Conservation (phyloP, 2,797 vertebrate genomes). For the Crossoptilon crossoptilon region DNA sequence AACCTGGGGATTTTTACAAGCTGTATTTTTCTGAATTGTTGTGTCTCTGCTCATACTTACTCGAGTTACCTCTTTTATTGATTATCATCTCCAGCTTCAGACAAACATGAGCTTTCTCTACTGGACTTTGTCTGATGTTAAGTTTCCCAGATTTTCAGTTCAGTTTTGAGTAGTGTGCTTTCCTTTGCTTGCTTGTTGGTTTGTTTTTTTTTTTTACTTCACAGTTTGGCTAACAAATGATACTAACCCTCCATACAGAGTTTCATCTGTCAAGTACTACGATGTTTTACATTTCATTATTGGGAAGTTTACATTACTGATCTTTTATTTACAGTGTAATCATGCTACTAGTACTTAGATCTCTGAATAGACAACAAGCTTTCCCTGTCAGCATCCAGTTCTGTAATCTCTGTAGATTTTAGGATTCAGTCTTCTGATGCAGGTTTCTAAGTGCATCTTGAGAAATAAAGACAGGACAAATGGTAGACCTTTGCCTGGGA, state of each 20-base stretch:
- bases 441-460: neutral
- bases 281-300: neutral
- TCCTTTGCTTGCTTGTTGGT: neutral
- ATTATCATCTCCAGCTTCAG: neutral
- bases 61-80: neutral
- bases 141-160: neutral
- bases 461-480: neutral
- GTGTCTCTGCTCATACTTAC: neutral
- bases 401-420: neutral
- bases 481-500: neutral
- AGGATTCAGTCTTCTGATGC: neutral
- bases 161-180: neutral
- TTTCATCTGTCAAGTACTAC: neutral
- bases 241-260: neutral
- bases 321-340: neutral
- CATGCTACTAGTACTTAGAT: neutral
- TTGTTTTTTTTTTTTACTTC: neutral
- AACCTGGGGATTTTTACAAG: neutral
- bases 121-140: neutral
- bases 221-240: neutral
- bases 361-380: neutral
- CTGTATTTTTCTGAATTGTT: neutral
- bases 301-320: neutral
- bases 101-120: neutral
- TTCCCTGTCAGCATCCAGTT: neutral